Base-by-base conservation (phyloP, 2,888 invertebrate species). In the Malthinus flaveolus region DNA sequence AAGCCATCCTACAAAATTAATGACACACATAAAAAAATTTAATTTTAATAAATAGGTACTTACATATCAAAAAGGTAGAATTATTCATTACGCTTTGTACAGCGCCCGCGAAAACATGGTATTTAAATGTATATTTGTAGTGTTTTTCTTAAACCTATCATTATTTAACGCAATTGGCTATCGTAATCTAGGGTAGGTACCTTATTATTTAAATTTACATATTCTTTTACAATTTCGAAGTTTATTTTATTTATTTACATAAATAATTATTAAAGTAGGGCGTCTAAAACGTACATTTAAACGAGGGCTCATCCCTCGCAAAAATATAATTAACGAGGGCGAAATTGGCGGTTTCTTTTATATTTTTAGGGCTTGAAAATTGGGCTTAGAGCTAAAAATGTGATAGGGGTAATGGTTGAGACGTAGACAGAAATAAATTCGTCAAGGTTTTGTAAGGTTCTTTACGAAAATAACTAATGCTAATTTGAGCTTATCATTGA, bases 51-150 rank as follows among this genome's bases (percentile, higher is more conserved):
- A 49, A 55, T 34, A 55, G 48, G 44, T 55, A n/a, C n/a, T n/a
- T n/a, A n/a, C n/a, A 49, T 49, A 42, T 55, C 11, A 13, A 39
- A 49, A 49, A 49, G 44, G 49, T 48, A 44, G 34, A 47, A 54
- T 48, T 46, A 54, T 54, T 48, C 54, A 54, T 54, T 54, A 32
- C 37, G 47, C 47, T 54, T 54, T 34, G 54, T 34, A 33, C 46
- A 47, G 47, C 39, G 33, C n/a, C 33, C 49, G 55, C 49, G 48
- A 49, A 48, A 49, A 55, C 44, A 55, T 55, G 55, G 10, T 6
- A 10, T 48, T 36, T 11, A 42, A 31, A 35, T 32, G 49, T 49
- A 34, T 49, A 34, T 55, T 31, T 39, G 39, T 42, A 34, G 7
- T 54, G 33, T 36, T 55, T 33, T 13, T 36, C 10, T 49, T 55